Evolutionary conservation across 64 coral and sea anemone species (phyloP).

Genomic region (Cladopsammia gracilis): DNA sequence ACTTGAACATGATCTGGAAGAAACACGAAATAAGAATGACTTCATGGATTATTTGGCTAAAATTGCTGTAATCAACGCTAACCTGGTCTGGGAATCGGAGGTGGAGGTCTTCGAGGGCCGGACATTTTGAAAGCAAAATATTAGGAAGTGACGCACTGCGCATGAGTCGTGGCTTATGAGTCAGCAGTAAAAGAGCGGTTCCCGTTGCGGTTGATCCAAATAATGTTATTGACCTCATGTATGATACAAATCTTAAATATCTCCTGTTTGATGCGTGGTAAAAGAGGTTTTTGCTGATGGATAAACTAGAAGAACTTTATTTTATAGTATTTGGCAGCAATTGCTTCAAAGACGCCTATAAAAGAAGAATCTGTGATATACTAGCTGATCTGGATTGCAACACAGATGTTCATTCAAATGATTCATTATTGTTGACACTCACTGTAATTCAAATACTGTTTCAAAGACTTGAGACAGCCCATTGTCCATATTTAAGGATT

Average conservation of each 20-base stretch:
- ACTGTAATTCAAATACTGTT: conserved; percentile 61
- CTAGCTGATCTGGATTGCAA: not conserved
- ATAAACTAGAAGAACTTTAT: conserved; percentile 34
- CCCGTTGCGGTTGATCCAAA: not conserved
- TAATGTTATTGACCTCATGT: not conserved
- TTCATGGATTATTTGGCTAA: not conserved
- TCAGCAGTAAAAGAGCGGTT: not conserved
- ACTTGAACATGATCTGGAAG: conserved; percentile 90
- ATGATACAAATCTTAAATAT: not conserved
- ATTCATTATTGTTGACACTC: conserved; percentile 65
- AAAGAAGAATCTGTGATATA: not conserved
- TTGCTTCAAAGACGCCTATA: conserved; percentile 24
- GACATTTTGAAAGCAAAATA: conserved; percentile 54
- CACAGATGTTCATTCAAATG: not conserved
- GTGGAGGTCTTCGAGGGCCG: conserved; percentile 76
- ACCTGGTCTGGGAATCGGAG: conserved; percentile 92
- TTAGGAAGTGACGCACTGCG: not conserved
- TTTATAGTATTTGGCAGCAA: not conserved
- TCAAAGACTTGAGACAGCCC: conserved; percentile 1
- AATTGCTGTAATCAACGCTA: not conserved
- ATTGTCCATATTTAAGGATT: conserved; percentile 11
- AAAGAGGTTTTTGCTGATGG: conserved; percentile 3
- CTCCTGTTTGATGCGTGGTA: not conserved
- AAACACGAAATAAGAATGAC: not conserved
- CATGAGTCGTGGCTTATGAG: not conserved